Percentiles rank a stretch among this genome's conserved stretches.
phyloP scores from a whole-genome alignment of 2,797 vertebrate genomes.

The Cossypha polioptera region DNA sequence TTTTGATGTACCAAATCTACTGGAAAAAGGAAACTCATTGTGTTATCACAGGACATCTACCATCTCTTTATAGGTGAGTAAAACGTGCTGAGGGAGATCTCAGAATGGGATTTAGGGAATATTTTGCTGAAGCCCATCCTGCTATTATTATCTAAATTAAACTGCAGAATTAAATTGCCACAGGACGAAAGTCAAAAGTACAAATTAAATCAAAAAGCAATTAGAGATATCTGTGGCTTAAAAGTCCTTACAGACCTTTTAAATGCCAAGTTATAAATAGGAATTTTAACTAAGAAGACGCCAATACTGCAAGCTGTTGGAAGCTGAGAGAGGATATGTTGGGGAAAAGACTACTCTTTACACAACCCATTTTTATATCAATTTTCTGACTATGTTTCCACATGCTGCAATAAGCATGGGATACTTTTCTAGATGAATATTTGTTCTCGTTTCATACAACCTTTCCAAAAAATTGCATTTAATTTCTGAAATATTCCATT shows the following conservation, averaged over 20 bases:
- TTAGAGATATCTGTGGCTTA: not conserved
- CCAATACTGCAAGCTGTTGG: not conserved
- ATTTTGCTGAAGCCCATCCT: not conserved
- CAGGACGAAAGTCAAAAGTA: not conserved
- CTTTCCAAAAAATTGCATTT: not conserved
- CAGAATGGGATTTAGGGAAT: not conserved
- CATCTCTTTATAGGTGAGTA: not conserved
- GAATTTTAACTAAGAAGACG: not conserved
- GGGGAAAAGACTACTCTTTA: not conserved
- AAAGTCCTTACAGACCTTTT: not conserved
- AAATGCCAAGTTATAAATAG: not conserved
- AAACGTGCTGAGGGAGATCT: not conserved
- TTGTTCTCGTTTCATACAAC: not conserved
- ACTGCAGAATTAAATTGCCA: not conserved
- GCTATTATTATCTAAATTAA: not conserved
- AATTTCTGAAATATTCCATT: not conserved
- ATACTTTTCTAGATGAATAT: not conserved
- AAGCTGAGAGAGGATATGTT: not conserved
- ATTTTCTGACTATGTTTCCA: not conserved
- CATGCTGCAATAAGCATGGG: not conserved
- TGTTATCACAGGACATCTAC: not conserved
- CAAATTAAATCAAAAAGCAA: conserved; percentile 1
- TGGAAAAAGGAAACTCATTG: not conserved
- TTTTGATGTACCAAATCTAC: not conserved
- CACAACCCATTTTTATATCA: not conserved